Conservation (phyloP, 2,888 invertebrate genomes). For the Drosophila kokeensis region DNA sequence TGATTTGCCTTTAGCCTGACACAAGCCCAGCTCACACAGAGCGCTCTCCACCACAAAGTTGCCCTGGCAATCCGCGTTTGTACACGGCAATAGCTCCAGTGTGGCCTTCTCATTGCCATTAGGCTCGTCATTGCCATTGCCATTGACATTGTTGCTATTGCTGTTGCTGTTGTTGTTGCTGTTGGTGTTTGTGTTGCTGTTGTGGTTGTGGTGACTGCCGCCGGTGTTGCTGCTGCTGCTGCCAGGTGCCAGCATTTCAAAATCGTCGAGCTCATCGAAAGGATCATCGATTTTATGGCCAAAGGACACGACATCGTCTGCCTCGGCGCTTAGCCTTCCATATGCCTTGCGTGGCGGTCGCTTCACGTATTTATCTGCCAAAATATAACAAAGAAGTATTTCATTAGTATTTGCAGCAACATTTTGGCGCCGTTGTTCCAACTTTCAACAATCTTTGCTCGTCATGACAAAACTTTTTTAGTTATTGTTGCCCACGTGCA, state of each 20-base stretch:
- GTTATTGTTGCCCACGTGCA: conserved; percentile 9
- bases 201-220: conserved; percentile 38
- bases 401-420: conserved; percentile 36
- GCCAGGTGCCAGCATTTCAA: conserved; percentile 81
- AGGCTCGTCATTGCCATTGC: conserved; percentile 50
- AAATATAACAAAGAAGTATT: conserved; percentile 21
- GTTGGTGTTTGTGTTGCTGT: conserved; percentile 28
- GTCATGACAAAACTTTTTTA: conserved; percentile 30
- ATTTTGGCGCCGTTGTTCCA: conserved; percentile 10
- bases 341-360: conserved; percentile 85
- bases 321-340: conserved; percentile 84
- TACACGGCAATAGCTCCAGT: conserved; percentile 61
- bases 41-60: conserved; percentile 79
- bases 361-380: conserved; percentile 84
- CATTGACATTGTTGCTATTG: conserved; percentile 41
- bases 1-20: conserved; percentile 72
- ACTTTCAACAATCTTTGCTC: conserved; percentile 1
- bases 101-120: conserved; percentile 52
- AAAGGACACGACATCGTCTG: conserved; percentile 82
- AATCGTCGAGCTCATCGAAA: conserved; percentile 84
- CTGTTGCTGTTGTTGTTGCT: conserved; percentile 44
- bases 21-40: conserved; percentile 82
- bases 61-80: conserved; percentile 78
- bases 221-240: conserved; percentile 27
- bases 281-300: conserved; percentile 84